Percentiles rank a stretch among this genome's conserved stretches.
Conservation (phyloP, 2,888 invertebrate genomes). For the Philereme transversata region DNA sequence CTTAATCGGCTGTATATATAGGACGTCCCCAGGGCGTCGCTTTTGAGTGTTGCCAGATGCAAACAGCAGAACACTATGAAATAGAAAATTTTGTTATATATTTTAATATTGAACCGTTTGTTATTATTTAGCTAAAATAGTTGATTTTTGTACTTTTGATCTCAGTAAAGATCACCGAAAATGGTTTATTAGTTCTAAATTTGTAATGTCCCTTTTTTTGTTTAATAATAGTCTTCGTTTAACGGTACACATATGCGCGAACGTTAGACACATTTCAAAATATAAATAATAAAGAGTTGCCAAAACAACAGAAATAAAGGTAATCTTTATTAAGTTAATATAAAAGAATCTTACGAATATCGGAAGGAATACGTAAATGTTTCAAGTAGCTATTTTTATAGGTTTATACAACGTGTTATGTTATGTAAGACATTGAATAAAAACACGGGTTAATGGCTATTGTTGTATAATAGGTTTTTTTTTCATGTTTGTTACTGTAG, state of each 20-base stretch:
- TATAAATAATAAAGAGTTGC: slow-evolving; percentile 38
- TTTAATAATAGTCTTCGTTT: slow-evolving; percentile 25
- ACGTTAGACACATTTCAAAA: slow-evolving; percentile 18
- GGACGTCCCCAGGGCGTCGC: slow-evolving; percentile 16
- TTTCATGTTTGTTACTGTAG: no score
- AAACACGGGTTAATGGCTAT: no score
- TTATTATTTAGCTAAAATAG: slow-evolving; percentile 35
- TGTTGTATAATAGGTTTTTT: no score
- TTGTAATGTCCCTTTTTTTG: slow-evolving; percentile 32
- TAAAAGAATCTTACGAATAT: no score
- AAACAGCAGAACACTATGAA: slow-evolving; percentile 14
- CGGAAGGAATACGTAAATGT: no score
- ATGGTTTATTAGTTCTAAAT: slow-evolving; percentile 37
- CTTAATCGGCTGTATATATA: slow-evolving; percentile 24
- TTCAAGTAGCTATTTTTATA: no score
- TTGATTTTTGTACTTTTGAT: slow-evolving; percentile 38
- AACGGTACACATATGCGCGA: slow-evolving; percentile 25
- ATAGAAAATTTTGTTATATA: slow-evolving; percentile 33
- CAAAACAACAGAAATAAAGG: slow-evolving; percentile 22
- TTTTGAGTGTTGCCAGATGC: slow-evolving; percentile 47
- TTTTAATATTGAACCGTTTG: slow-evolving; percentile 34
- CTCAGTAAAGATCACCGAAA: slow-evolving; percentile 39
- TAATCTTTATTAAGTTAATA: no score
- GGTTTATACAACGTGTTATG: no score
- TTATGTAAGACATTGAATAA: no score